A percentile compares a stretch with the other conserved stretches of the same genome.
These are phyloP conservation scores for Zenarchopterus dispar DNA, from an alignment of 2,797 vertebrate genomes.

Conservation along the genomic window DNA sequence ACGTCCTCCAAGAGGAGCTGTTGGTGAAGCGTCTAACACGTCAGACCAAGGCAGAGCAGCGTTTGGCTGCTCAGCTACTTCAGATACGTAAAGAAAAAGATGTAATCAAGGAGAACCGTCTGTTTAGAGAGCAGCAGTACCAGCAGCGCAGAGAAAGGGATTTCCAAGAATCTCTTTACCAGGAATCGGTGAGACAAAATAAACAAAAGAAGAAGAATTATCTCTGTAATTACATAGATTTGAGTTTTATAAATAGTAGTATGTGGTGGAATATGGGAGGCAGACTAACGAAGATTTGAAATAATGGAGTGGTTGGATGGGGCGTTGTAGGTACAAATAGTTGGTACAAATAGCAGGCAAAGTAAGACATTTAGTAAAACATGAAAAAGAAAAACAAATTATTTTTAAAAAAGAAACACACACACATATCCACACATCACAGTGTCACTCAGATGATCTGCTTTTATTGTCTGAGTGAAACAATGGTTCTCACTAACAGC, in stretches of 20 bases:
- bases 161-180: conserved; percentile 89
- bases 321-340: no score
- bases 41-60: conserved; percentile 90
- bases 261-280: no score
- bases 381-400: no score
- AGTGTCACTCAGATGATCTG: no score
- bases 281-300: no score
- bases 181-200: conserved; percentile 87
- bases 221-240: conserved; percentile 19
- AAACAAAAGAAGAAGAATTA: conserved; percentile 33
- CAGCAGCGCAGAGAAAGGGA: conserved; percentile 87
- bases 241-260: conserved; percentile 12
- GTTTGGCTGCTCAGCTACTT: conserved; percentile 89
- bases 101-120: conserved; percentile 88
- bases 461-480: no score
- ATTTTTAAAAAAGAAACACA: no score
- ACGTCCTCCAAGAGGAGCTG: conserved; percentile 84
- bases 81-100: conserved; percentile 90
- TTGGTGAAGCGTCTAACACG: conserved; percentile 88
- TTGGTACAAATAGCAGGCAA: no score
- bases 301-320: no score
- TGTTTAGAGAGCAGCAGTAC: conserved; percentile 90
- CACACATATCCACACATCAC: no score
- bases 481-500: no score
- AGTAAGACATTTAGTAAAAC: no score